phyloP scores from a whole-genome alignment of 2,888 invertebrate species.

The Chrysina gloriosa region DNA sequence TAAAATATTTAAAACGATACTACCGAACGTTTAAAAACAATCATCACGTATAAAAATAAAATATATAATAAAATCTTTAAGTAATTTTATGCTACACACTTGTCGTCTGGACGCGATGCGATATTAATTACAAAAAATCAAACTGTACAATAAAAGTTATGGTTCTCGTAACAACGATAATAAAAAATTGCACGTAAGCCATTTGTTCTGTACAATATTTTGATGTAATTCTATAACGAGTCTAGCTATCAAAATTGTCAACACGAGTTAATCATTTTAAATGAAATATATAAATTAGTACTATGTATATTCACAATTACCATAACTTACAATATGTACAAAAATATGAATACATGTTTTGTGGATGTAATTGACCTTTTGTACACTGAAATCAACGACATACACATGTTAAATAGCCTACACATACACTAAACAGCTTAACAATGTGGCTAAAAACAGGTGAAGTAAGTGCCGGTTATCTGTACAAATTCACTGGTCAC shows the following conservation, averaged over 20 bases:
- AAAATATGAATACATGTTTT: constrained; percentile 67
- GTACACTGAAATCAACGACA: constrained; percentile 64
- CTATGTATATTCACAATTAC: constrained; percentile 65
- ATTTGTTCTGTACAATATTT: constrained; percentile 66
- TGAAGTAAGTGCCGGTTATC: constrained; percentile 54
- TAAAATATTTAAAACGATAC: constrained; percentile 59
- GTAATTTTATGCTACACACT: constrained; percentile 55
- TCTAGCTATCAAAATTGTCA: constrained; percentile 67
- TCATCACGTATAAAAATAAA: constrained; percentile 59
- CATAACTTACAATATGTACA: constrained; percentile 69
- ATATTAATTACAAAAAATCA: constrained; percentile 53
- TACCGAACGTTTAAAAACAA: constrained; percentile 47
- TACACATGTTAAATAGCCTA: constrained; percentile 56
- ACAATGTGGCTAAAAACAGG: constrained; percentile 62
- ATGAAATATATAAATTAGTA: constrained; percentile 66
- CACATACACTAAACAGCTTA: constrained; percentile 59
- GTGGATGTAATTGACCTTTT: constrained; percentile 69
- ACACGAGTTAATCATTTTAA: constrained; percentile 66
- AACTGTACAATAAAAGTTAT: constrained; percentile 61
- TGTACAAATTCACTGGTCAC: constrained; percentile 60
- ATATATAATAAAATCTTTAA: constrained; percentile 62
- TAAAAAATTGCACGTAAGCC: constrained; percentile 65
- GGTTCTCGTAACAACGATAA: constrained; percentile 63
- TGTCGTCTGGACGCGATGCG: constrained; percentile 41
- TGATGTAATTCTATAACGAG: constrained; percentile 64